These are phyloP conservation scores for Tetragonula carbonaria DNA, from an alignment of 2,888 invertebrate genomes.

Conservation along the genomic window DNA sequence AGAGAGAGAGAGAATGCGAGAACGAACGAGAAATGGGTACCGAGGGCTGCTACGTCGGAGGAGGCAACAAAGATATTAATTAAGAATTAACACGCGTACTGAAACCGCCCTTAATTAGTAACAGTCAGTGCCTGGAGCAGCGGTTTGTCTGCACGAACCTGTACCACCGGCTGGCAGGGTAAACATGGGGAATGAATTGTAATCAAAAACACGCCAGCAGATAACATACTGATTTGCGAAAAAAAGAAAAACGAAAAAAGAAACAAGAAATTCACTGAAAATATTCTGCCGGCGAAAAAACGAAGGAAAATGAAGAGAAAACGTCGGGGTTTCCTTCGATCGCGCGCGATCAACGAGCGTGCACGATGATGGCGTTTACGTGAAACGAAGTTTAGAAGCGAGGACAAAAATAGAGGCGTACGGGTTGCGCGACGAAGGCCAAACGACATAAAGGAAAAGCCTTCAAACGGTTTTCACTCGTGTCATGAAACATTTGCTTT, in stretches of 20 bases:
- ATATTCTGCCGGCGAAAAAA: not conserved
- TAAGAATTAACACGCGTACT: slow-evolving; percentile 82
- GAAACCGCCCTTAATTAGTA: slow-evolving; percentile 81
- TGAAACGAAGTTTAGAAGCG: slow-evolving; percentile 25
- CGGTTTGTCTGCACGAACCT: slow-evolving; percentile 61
- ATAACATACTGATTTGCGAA: slow-evolving; percentile 33
- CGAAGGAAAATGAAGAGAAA: not conserved
- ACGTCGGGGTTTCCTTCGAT: slow-evolving; percentile 25
- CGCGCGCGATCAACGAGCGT: slow-evolving; percentile 9
- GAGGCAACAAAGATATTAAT: slow-evolving; percentile 81
- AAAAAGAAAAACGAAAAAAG: not conserved
- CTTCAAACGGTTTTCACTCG: slow-evolving; percentile 44
- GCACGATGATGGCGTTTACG: slow-evolving; percentile 26
- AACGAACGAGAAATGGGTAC: slow-evolving; percentile 50
- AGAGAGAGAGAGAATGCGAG: slow-evolving; percentile 26
- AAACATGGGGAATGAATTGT: slow-evolving; percentile 61
- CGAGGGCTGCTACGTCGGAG: slow-evolving; percentile 70
- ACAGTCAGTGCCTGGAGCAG: slow-evolving; percentile 78
- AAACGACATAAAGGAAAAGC: slow-evolving; percentile 31
- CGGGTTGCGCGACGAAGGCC: slow-evolving; percentile 34
- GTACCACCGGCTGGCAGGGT: slow-evolving; percentile 55
- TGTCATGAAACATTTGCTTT: slow-evolving; percentile 51
- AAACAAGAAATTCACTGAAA: not conserved
- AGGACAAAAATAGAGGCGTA: slow-evolving; percentile 34
- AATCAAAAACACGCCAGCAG: slow-evolving; percentile 48